These are phyloP conservation scores for Tangara arthus DNA, from an alignment of 2,797 vertebrate species.

Conservation along the genomic window DNA sequence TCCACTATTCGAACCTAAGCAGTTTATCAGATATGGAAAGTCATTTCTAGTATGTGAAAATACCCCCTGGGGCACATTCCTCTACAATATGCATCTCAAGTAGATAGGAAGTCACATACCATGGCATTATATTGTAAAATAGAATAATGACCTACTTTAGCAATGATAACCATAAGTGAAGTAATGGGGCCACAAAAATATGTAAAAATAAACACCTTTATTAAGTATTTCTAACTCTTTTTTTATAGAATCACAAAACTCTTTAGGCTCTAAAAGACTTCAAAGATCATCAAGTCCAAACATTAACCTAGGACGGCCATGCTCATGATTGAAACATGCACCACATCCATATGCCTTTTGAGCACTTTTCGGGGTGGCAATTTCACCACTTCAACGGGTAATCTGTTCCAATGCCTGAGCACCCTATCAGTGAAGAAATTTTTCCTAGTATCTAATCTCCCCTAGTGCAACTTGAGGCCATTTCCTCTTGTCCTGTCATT, in stretches of 20 bases:
- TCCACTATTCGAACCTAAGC: not conserved
- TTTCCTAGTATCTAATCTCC: not conserved
- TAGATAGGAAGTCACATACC: not conserved
- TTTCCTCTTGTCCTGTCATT: not conserved
- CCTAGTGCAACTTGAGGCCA: not conserved
- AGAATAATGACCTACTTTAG: slow-evolving; percentile 31
- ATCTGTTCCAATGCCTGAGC: not conserved
- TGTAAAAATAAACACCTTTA: not conserved
- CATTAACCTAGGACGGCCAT: rapidly evolving
- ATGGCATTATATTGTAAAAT: not conserved
- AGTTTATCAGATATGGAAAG: slow-evolving; percentile 41
- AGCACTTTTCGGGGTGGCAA: not conserved
- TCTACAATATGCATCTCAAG: slow-evolving; percentile 6
- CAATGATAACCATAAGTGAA: not conserved
- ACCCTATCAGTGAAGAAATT: not conserved
- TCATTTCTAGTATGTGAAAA: not conserved
- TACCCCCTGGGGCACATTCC: not conserved
- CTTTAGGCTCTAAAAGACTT: not conserved
- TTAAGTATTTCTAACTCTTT: not conserved
- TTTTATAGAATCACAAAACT: not conserved
- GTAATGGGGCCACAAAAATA: not conserved
- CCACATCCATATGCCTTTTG: not conserved
- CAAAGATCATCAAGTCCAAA: not conserved
- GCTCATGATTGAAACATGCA: not conserved
- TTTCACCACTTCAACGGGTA: not conserved